phyloP scores from a whole-genome alignment of 2,113 vertebrate genomes.

The Kobus ellipsiprymnus region DNA sequence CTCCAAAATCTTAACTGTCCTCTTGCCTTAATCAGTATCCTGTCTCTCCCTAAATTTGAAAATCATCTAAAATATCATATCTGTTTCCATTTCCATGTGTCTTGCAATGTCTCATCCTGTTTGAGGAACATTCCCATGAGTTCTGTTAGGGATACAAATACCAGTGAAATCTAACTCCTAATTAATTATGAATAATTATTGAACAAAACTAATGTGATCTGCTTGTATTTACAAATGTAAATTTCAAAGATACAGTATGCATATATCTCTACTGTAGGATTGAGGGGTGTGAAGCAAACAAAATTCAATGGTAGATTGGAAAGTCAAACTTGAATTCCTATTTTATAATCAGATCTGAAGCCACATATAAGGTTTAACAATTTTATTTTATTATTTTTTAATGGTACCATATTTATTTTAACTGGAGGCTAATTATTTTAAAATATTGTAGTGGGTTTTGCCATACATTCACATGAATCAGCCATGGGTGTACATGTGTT shows the following conservation, averaged over 20 bases:
- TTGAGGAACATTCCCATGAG: background rate
- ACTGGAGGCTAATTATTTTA: background rate
- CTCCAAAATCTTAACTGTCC: background rate
- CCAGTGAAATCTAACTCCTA: background rate
- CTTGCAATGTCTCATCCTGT: background rate
- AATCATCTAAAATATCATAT: background rate
- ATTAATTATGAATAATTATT: background rate
- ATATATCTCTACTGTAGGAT: background rate
- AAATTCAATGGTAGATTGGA: background rate
- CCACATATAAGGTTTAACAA: background rate
- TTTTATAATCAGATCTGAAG: background rate
- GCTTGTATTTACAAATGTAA: background rate
- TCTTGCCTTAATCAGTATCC: background rate
- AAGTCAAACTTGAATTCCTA: background rate
- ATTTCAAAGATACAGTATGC: background rate
- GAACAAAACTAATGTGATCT: background rate
- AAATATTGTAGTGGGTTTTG: background rate
- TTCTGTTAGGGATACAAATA: background rate
- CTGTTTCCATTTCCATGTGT: background rate
- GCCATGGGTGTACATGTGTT: background rate
- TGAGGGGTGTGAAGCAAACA: background rate
- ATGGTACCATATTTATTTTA: background rate
- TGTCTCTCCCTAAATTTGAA: background rate
- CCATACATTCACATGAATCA: background rate
- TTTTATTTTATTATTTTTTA: background rate